Base-by-base conservation (phyloP, 92 coral and sea anemone species). In the Isaurus tuberculatus region DNA sequence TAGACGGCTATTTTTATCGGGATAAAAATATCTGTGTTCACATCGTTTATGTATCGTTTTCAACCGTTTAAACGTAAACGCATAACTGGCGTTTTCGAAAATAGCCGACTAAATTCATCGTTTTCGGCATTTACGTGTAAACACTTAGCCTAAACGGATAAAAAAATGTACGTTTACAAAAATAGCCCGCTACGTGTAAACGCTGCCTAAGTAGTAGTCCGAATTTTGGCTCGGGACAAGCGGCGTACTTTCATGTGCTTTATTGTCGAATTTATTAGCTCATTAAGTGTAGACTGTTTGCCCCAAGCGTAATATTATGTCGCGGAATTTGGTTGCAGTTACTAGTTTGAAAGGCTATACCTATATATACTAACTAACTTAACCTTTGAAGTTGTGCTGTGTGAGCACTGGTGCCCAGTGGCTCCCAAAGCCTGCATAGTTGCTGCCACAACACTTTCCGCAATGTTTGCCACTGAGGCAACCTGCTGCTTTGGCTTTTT, bases 141-240 rank as follows among this genome's bases (percentile, higher is more conserved):
- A n/a, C n/a, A n/a, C n/a, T n/a, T n/a, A n/a, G n/a, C n/a, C n/a
- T n/a, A n/a, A n/a, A n/a, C n/a, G n/a, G n/a, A n/a, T n/a, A n/a
- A n/a, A n/a, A n/a, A n/a, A n/a, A n/a, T n/a, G n/a, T n/a, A 57
- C 64, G 64, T 57, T 57, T 7, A 57, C 64, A 57, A 57, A 57
- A 57, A 57, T 57, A 57, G 64, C 64, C 64, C 64, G 64, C 64
- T 57, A 57, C 64, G 64, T 57, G 64, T 57, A 57, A 22, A 57
- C 64, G 64, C 64, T 57, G 64, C 64, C 64, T 57, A 64, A 64
- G 2, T 64, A 64, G 69, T 64, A 64, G 69, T 64, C 69, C 69
- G 32, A 64, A 26, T 64, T 64, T 64, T 64, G 69, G 69, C 69
- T 64, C 69, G 69, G 69, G n/a, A 44, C 51, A 44, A 44, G 15